Evolutionary conservation across 2,113 vertebrate genomes (phyloP), one percentile per base, ranked within the genome.

Genomic region (Myiopsitta monachus): DNA sequence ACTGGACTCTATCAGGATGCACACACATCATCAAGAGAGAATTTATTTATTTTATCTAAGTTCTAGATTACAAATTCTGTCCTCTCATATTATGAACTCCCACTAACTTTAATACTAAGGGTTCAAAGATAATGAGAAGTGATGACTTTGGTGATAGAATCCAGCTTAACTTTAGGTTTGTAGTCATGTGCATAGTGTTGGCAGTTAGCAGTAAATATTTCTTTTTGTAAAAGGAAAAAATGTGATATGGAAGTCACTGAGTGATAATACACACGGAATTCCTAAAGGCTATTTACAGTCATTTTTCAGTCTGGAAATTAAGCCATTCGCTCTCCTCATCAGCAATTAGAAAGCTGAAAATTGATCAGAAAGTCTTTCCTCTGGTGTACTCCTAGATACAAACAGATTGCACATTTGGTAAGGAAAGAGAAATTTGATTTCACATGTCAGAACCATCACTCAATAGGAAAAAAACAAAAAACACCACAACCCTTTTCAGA

Each of bases 261-360:
- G 31, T 57, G 52, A 86, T 88, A 88, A 84, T 27, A 70, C 2
- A 7, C 83, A 44, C 18, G 72, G 72, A 81, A 81, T 80, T 83
- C 63, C 67, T 70, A 49, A 87, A 89, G 41, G 33, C 52, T 76
- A 69, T 57, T 94, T 68, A 69, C 61, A 86, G 51, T 59, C 6
- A 88, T 55, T 93, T 92, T 86, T 78, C 88, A 92, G 54, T 61
- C 78, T 92, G 64, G 64, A 93, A 95, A 95, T 87, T 55, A 94
- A 72, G 49, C 10, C 11, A 54, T 92, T 92, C 87, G 75, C 61
- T 83, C 27, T 36, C 36, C 38, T 80, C 54, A 38, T 43, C 31
- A 87, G 43, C 38, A 81, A 89, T 83, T 68, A 86, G 46, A 46
- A 83, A 78, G 27, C 5, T 36, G 38, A 55, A 79, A 87, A 64